These are phyloP conservation scores for Palloptera scutellata DNA, from an alignment of 2,888 invertebrate species.

Conservation along the genomic window DNA sequence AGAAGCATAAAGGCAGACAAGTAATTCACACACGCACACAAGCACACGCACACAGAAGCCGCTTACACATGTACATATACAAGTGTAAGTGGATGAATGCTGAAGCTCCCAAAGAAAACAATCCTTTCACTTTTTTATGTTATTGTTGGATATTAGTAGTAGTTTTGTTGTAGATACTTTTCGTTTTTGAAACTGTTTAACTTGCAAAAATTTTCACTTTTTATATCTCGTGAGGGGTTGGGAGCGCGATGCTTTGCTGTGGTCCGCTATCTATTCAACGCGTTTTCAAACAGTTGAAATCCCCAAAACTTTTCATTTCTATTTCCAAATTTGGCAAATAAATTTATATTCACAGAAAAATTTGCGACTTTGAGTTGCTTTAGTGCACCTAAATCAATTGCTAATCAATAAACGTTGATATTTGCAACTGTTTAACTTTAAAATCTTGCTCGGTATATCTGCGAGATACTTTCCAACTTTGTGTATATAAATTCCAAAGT, in stretches of 20 bases:
- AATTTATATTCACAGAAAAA: neutral
- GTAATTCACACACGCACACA: no score
- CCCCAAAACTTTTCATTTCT: neutral
- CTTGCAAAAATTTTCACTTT: neutral
- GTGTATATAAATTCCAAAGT: neutral
- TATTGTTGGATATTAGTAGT: neutral
- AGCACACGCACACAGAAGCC: neutral
- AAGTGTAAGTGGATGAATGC: neutral
- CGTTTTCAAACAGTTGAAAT: neutral
- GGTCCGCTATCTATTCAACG: constrained; percentile 9
- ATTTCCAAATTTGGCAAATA: neutral
- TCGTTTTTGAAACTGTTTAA: neutral
- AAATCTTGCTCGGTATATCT: no score
- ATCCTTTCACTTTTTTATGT: constrained; percentile 32
- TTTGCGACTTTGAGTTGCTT: neutral
- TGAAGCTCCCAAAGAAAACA: neutral
- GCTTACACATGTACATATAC: constrained; percentile 1
- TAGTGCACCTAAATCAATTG: no score
- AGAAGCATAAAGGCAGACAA: no score
- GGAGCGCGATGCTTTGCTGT: no score
- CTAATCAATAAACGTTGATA: no score
- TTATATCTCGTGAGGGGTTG: no score
- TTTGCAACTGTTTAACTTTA: no score
- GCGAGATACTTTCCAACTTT: neutral
- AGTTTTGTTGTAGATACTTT: neutral